Conservation (phyloP, 2,113 vertebrate species). For the Parus major region DNA sequence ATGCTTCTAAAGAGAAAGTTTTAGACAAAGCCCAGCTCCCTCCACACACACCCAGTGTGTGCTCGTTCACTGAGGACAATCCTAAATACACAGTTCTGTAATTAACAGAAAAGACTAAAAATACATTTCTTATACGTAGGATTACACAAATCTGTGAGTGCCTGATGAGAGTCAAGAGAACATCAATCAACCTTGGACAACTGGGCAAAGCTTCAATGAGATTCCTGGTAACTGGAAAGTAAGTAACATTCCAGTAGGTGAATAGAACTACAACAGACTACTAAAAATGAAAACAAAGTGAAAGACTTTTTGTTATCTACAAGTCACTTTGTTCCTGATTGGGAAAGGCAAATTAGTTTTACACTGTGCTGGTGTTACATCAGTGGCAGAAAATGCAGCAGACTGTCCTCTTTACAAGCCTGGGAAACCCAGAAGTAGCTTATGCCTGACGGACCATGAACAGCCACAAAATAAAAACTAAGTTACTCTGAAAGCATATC, state of each 20-base stretch:
- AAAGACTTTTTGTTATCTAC: neutral
- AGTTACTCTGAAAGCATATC: neutral
- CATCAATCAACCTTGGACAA: neutral
- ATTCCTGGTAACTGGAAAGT: neutral
- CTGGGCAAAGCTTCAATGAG: neutral
- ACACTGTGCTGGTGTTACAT: rapidly evolving
- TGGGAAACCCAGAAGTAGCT: neutral
- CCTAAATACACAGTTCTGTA: neutral
- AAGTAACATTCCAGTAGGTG: neutral
- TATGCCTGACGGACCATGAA: neutral
- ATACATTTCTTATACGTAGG: neutral
- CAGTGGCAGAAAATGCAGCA: neutral
- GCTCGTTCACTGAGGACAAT: neutral
- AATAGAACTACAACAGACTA: neutral
- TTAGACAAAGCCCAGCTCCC: neutral
- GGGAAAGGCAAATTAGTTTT: neutral
- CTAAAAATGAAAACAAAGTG: neutral
- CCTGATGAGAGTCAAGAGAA: neutral
- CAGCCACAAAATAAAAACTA: neutral
- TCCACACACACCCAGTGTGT: neutral
- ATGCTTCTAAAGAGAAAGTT: neutral
- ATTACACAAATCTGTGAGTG: neutral
- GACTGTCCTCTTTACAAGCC: neutral
- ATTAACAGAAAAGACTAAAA: neutral
- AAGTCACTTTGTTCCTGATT: neutral